Base-by-base conservation (phyloP, 2,113 vertebrate species). In the Lycaon pictus region DNA sequence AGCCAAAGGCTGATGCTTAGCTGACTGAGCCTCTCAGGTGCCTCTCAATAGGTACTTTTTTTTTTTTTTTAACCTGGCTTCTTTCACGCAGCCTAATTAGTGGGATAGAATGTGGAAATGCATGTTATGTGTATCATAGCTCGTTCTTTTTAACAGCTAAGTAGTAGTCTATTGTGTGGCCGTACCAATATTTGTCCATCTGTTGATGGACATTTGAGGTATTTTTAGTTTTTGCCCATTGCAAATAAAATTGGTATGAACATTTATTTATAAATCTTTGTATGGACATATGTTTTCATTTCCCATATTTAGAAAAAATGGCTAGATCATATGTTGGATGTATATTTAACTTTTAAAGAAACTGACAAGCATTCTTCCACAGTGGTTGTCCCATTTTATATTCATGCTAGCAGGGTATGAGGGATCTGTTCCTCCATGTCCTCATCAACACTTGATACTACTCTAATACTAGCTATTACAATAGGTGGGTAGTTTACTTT, bases 11-110 rank as follows among this genome's bases (percentile, higher is more conserved):
- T 43, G 43, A 43, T 43, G 43, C 43, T 43, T 43, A 43, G 43
- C 43, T 43, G 43, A 43, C 43, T 43, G 43, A 43, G 43, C 43
- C 6, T 43, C 43, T 43, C 43, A 43, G 43, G 43, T 43, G 43
- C 43, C 43, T 6, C 43, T 43, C 43, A 43, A 43, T 43, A 43
- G 43, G 43, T 43, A 43, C 43, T 43, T 43, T 43, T 43, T 43
- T 43, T 43, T 43, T 43, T 69, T 43, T 74, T 67, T 48, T 37
- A 32, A 74, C 67, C n/a, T 56, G 69, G 13, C 69, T 60, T 83
- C 55, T 96, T 96, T 97, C 27, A 94, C 10, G 72, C 85, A 85
- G 4, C 51, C 32, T 88, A 43, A 77, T 85, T 51, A 88, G 51
- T 84, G 19, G 7, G 51, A 81, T 81, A 74, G 84, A 55, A 37